Percentiles rank a stretch among this genome's conserved stretches.
These are phyloP conservation scores for Hecatera dysodea DNA, from an alignment of 2,888 invertebrate genomes.

Conservation along the genomic window DNA sequence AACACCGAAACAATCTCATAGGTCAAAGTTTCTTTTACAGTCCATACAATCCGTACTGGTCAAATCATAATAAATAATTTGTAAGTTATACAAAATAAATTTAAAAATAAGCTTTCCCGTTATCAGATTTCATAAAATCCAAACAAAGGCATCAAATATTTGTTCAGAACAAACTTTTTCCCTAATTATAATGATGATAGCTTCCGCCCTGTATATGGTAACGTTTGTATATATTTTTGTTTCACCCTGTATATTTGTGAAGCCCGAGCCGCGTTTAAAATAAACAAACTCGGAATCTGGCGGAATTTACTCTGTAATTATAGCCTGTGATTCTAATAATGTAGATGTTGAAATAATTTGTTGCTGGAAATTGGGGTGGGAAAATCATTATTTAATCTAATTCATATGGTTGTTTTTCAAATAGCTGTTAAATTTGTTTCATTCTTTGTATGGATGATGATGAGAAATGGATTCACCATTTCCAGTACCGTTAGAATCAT, in stretches of 20 bases:
- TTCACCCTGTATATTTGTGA: constrained; percentile 38
- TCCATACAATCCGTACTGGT: no score
- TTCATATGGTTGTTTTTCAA: constrained; percentile 1
- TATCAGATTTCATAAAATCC: constrained; percentile 10
- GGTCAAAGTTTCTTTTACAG: no score
- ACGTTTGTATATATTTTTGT: constrained; percentile 37
- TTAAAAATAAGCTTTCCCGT: not conserved
- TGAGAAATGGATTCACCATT: not conserved
- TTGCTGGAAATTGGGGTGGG: not conserved
- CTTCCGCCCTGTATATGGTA: constrained; percentile 9
- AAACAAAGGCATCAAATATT: constrained; percentile 25
- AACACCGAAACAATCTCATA: no score
- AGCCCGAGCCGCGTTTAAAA: constrained; percentile 20
- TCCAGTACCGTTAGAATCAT: not conserved
- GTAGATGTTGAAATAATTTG: constrained; percentile 32
- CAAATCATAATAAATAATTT: no score
- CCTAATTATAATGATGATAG: constrained; percentile 36
- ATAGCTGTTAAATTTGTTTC: not conserved
- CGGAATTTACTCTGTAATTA: constrained; percentile 45
- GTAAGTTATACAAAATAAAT: not conserved
- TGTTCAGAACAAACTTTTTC: constrained; percentile 11
- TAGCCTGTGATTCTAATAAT: constrained; percentile 37
- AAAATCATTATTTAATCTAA: not conserved
- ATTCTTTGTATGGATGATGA: not conserved
- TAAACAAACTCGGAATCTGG: constrained; percentile 21